A percentile compares a stretch with the other conserved stretches of the same genome.
phyloP scores from a whole-genome alignment of 2,888 invertebrate species.

The Leuctra nigra region DNA sequence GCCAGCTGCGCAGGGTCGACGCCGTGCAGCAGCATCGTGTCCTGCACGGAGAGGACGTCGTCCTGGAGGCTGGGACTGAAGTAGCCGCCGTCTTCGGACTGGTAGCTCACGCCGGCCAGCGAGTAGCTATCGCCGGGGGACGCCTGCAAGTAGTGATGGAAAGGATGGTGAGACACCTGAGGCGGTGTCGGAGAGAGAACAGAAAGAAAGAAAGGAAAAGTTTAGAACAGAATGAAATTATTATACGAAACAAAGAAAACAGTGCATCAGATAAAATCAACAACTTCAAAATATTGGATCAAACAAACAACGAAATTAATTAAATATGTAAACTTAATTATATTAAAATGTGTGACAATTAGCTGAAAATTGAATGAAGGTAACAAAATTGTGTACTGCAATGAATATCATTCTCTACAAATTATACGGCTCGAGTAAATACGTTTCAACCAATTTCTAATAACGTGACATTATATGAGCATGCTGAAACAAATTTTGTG shows the following conservation, averaged over 20 bases:
- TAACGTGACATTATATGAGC: no score
- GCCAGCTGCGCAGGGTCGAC: conserved; percentile 46
- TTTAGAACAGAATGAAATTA: background rate
- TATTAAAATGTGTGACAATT: no score
- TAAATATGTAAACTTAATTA: no score
- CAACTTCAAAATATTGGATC: background rate
- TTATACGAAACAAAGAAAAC: background rate
- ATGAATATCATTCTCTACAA: no score
- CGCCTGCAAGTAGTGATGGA: conserved; percentile 8
- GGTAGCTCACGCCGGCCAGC: conserved; percentile 54
- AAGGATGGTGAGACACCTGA: conserved; percentile 6
- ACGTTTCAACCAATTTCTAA: no score
- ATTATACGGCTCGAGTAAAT: no score
- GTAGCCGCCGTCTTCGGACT: conserved; percentile 50
- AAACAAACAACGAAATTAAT: no score
- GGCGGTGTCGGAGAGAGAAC: background rate
- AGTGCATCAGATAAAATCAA: background rate
- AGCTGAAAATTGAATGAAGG: no score
- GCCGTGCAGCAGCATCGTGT: conserved; percentile 59
- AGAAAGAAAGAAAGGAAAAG: background rate
- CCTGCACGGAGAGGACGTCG: conserved; percentile 61
- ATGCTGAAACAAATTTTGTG: no score
- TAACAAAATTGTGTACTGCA: no score
- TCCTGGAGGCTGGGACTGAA: conserved; percentile 50
- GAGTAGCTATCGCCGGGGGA: conserved; percentile 44